Base-by-base conservation (phyloP, 2,888 invertebrate species). In the Spodoptera exigua region DNA sequence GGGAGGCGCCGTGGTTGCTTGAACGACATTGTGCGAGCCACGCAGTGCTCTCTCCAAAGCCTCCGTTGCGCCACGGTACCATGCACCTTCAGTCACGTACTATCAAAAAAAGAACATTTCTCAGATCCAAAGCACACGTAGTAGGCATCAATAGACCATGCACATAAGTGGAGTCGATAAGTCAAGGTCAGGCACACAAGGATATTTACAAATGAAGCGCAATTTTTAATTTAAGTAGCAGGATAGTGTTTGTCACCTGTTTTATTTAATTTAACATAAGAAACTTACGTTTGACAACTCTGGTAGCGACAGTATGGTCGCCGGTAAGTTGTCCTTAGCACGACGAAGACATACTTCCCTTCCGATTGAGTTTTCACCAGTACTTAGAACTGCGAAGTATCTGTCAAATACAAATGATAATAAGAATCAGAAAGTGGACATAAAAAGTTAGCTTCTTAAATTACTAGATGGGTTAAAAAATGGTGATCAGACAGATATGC, bases 371-470 rank as follows among this genome's bases (percentile, higher is more conserved):
- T 53, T 44, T 12, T 37, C 13, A 37, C 48, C 49, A 12, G 46
- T 37, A 14, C 49, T 74, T 0, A 74, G 13, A 14, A 70, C 49
- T 14, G 56, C 74, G 10, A 70, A 70, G 18, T 70, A 59, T 40
- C 70, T 70, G 43, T 17, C 2, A 37, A 36, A 46, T 0, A 17
- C 0, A 41, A 34, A 14, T 17, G 3, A 13, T 5, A 16, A 16
- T 7, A n/a, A n/a, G n/a, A 10, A 10, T 7, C 34, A 18, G 18
- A 18, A 41, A 18, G 18, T 0, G 3, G n/a, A 36, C 1, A 5
- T 27, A 3, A 3, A 18, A 3, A 21, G 21, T 5, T 21, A 7
- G 21, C 21, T 21, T 21, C 5, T 21, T 21, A 1, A 5, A 21
- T n/a, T n/a, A n/a, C n/a, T n/a, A n/a, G n/a, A n/a, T n/a, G n/a